Evolutionary conservation across 2,113 vertebrate species (phyloP).

Genomic region (Hippocampus guttulatus): DNA sequence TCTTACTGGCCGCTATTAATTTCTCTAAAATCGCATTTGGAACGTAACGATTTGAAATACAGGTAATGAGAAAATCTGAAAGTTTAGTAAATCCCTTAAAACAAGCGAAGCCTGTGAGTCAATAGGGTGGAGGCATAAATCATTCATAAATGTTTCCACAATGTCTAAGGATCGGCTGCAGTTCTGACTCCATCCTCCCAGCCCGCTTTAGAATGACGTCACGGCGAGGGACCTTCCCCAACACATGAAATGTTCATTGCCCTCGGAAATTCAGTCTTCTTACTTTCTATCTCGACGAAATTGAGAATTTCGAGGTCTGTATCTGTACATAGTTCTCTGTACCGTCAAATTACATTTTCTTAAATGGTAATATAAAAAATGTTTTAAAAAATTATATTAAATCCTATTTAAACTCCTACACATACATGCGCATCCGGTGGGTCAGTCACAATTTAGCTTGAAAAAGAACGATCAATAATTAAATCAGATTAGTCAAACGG

Average conservation of each 20-base stretch:
- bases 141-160: neutral
- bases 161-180: neutral
- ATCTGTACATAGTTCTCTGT: neutral
- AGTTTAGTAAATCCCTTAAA: neutral
- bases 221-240: slow-evolving; percentile 49
- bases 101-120: neutral
- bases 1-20: neutral
- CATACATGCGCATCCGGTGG: neutral
- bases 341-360: neutral
- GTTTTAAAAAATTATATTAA: neutral
- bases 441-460: neutral
- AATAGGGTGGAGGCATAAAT: neutral
- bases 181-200: slow-evolving; percentile 15
- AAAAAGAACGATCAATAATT: neutral
- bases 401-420: neutral
- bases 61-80: neutral
- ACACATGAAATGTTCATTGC: slow-evolving; percentile 44
- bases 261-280: slow-evolving; percentile 8
- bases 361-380: neutral
- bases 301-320: neutral
- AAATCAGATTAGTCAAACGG: too few relatives aligned
- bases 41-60: slow-evolving; percentile 16
- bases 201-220: slow-evolving; percentile 57
- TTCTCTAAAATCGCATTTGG: neutral
- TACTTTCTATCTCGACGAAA: neutral